Evolutionary conservation across 2,888 invertebrate genomes (phyloP).

Genomic region (Calliscelio sp.): DNA sequence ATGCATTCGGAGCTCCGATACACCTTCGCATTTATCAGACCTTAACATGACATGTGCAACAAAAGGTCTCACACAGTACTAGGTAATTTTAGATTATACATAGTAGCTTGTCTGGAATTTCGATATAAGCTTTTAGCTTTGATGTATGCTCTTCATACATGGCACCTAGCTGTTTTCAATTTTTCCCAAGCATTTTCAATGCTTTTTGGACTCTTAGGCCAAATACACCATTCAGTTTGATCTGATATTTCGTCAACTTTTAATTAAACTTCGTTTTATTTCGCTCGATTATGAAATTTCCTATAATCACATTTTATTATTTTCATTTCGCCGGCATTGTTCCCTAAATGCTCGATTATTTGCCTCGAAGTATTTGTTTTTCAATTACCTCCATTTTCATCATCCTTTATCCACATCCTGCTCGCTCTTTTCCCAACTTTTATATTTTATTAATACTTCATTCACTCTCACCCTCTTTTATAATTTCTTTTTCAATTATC

Average conservation of each 20-base stretch:
- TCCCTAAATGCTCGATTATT: conserved; percentile 30
- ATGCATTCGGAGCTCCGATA: conserved; percentile 73
- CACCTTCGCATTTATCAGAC: conserved; percentile 77
- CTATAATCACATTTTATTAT: neutral
- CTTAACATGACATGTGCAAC: conserved; percentile 81
- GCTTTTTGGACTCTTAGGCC: no score
- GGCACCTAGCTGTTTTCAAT: neutral
- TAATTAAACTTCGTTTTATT: neutral
- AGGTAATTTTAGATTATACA: conserved; percentile 75
- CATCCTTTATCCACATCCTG: conserved; percentile 19
- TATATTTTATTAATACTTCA: conserved; percentile 23
- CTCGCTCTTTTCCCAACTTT: conserved; percentile 16
- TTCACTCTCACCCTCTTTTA: neutral
- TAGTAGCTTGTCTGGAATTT: conserved; percentile 16
- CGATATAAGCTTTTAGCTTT: conserved; percentile 52
- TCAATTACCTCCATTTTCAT: conserved; percentile 24
- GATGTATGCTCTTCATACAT: conserved; percentile 20
- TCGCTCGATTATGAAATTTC: conserved; percentile 2
- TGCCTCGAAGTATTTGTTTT: conserved; percentile 20
- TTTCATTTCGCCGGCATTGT: neutral
- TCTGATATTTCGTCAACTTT: no score
- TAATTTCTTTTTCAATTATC: neutral
- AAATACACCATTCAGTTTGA: no score
- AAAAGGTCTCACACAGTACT: conserved; percentile 77
- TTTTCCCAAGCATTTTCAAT: conserved; percentile 26